Percentiles rank a stretch among this genome's conserved stretches.
Evolutionary conservation across 2,797 vertebrate genomes (phyloP).

Genomic region (Esox masquinongy): DNA sequence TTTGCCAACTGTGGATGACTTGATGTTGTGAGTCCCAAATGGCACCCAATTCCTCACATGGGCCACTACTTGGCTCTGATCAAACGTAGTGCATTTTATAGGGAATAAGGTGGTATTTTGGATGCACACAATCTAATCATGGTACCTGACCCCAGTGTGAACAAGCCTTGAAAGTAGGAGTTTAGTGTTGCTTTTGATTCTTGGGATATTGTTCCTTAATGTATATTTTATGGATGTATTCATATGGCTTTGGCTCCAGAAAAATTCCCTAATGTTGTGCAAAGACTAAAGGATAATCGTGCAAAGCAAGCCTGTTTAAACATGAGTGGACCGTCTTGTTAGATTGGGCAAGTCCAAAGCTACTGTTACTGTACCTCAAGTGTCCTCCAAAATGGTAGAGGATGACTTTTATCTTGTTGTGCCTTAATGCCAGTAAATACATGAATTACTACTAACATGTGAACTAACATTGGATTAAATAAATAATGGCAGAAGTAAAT

Average conservation of each 20-base stretch:
- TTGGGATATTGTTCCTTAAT: not conserved
- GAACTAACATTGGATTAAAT: not conserved
- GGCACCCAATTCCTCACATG: not conserved
- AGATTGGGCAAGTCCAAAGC: not conserved
- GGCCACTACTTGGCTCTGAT: not conserved
- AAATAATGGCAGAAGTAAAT: not conserved
- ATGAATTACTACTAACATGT: not conserved
- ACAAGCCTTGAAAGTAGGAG: not conserved
- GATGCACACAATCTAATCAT: not conserved
- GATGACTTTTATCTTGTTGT: not conserved
- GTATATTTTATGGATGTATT: slow-evolving; percentile 1
- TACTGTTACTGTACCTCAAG: not conserved
- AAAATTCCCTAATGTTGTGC: not conserved
- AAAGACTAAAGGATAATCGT: not conserved
- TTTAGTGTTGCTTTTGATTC: not conserved
- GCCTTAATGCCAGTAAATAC: slow-evolving; percentile 5
- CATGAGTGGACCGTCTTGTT: not conserved
- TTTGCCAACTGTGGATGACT: not conserved
- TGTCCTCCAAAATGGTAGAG: not conserved
- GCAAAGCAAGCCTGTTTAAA: not conserved
- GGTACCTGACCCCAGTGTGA: not conserved
- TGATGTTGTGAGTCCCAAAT: not conserved
- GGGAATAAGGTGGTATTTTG: not conserved
- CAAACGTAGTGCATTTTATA: not conserved
- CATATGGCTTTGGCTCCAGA: slow-evolving; percentile 1